phyloP scores from a whole-genome alignment of 1,140 invertebrate species.

The Phymorhynchus buccinoides region DNA sequence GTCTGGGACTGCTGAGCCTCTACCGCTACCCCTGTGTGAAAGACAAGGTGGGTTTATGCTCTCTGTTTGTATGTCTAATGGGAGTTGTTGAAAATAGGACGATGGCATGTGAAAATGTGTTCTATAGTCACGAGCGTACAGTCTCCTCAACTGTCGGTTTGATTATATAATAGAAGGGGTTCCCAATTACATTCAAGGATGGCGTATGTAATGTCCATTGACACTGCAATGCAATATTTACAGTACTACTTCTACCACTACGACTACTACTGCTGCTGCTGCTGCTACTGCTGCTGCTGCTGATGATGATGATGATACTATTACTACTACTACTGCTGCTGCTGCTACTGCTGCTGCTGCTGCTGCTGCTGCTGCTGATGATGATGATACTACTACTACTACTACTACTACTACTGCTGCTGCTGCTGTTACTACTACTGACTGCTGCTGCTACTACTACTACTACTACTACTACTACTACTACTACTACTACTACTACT shows the following conservation, averaged over 20 bases:
- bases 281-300: no score
- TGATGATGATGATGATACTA: no score
- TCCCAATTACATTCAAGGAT: no score
- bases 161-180: neutral
- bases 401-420: constrained; percentile 17
- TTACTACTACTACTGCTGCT: no score
- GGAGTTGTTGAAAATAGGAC: neutral
- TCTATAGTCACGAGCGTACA: neutral
- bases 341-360: neutral
- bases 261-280: no score
- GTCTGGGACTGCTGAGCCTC: constrained; percentile 53
- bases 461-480: constrained; percentile 7
- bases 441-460: constrained; percentile 9
- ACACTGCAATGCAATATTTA: no score
- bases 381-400: constrained; percentile 17
- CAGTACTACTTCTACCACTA: no score
- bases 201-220: no score
- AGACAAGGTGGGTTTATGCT: neutral
- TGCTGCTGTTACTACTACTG: constrained; percentile 1
- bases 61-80: neutral
- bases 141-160: neutral
- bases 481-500: neutral
- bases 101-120: neutral
- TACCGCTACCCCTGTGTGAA: constrained; percentile 54
- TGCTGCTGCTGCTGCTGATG: neutral